Conservation (phyloP, 1,140 invertebrate species). For the Nephotettix cincticeps region DNA sequence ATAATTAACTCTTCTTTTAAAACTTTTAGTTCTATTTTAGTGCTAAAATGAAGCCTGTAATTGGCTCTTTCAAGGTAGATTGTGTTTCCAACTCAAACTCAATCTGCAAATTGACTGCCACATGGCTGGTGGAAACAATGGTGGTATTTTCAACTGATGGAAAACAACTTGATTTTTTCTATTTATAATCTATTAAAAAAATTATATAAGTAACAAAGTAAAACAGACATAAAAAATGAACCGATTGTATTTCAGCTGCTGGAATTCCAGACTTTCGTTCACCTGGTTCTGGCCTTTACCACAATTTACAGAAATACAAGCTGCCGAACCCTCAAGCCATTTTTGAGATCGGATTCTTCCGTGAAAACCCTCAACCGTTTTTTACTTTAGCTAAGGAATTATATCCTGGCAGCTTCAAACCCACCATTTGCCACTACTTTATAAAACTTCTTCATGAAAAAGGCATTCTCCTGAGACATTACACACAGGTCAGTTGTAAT, state of each 20-base stretch:
- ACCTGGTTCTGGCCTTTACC: conserved; percentile 87
- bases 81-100: too few relatives aligned
- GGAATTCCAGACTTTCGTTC: conserved; percentile 95
- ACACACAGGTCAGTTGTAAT: conserved; percentile 57
- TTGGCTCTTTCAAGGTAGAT: too few relatives aligned
- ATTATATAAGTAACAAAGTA: not conserved
- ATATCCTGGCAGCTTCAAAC: conserved; percentile 79
- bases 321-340: conserved; percentile 93
- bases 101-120: not conserved
- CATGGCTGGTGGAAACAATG: too few relatives aligned
- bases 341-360: conserved; percentile 86
- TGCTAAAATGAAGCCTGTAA: too few relatives aligned
- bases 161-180: not conserved
- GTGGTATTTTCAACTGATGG: not conserved
- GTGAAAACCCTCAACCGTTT: conserved; percentile 81
- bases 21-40: too few relatives aligned
- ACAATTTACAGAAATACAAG: conserved; percentile 89
- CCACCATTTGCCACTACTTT: conserved; percentile 83
- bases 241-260: conserved; percentile 64
- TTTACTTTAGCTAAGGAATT: conserved; percentile 83
- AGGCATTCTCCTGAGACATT: conserved; percentile 76
- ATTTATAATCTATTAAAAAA: not conserved
- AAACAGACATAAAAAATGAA: conserved; percentile 32
- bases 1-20: too few relatives aligned
- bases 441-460: conserved; percentile 78